Evolutionary conservation across 1,140 invertebrate genomes (phyloP).

Genomic region (Calycopis cecrops): DNA sequence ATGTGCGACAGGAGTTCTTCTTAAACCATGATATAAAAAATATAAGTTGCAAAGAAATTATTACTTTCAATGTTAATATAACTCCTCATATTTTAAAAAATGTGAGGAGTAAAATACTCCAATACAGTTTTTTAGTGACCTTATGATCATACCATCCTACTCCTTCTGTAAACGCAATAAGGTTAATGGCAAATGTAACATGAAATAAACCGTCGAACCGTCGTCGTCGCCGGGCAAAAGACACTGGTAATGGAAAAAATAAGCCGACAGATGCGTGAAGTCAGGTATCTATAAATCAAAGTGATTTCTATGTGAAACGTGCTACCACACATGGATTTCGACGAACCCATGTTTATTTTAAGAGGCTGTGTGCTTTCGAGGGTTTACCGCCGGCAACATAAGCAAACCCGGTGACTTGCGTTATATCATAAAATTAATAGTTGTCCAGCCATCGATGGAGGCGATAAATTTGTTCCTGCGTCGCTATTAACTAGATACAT

Average conservation of each 20-base stretch:
- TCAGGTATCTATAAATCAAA: constrained; percentile 48
- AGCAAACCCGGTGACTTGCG: constrained; percentile 54
- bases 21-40: too few species aligned
- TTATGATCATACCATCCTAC: too few species aligned
- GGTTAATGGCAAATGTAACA: too few species aligned
- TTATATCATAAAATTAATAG: constrained; percentile 59
- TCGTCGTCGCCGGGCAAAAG: background rate
- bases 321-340: constrained; percentile 40
- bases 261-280: constrained; percentile 25
- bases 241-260: constrained; percentile 1
- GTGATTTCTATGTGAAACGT: constrained; percentile 33
- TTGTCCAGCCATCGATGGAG: constrained; percentile 48
- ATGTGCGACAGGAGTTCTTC: too few species aligned
- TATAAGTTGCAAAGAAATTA: too few species aligned
- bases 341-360: constrained; percentile 56
- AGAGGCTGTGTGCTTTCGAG: constrained; percentile 43
- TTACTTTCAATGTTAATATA: too few species aligned
- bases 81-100: too few species aligned
- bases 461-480: constrained; percentile 57
- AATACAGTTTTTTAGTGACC: too few species aligned
- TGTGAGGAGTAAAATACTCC: too few species aligned
- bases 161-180: too few species aligned
- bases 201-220: too few species aligned
- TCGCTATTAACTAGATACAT: constrained; percentile 48
- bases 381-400: constrained; percentile 30